Evolutionary conservation across 2,113 vertebrate genomes (phyloP).

Genomic region (Psettodes erumei): DNA sequence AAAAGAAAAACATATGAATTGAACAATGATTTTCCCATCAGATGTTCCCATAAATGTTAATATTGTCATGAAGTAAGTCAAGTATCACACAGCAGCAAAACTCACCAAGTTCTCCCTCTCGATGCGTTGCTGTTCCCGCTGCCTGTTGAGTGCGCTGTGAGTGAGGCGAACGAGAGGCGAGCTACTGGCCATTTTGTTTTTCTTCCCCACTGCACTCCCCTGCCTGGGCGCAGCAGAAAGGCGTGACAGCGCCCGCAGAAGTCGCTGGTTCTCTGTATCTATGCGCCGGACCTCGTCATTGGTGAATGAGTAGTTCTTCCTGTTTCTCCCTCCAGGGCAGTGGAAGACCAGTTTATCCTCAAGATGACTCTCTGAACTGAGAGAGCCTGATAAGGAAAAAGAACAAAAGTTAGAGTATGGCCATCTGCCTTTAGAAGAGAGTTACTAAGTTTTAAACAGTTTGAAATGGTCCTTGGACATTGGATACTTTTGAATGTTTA

Average conservation of each 20-base stretch:
- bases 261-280: slow-evolving; percentile 92
- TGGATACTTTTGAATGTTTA: neutral
- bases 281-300: slow-evolving; percentile 90
- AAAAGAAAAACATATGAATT: neutral
- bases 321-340: slow-evolving; percentile 69
- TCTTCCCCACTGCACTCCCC: slow-evolving; percentile 54
- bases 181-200: slow-evolving; percentile 24
- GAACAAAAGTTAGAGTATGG: neutral
- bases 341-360: slow-evolving; percentile 63
- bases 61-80: neutral
- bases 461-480: no score
- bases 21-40: neutral
- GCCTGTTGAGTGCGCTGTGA: slow-evolving; percentile 91
- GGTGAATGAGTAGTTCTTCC: slow-evolving; percentile 93
- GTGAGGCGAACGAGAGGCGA: slow-evolving; percentile 74
- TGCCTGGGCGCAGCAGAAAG: slow-evolving; percentile 79
- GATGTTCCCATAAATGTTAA: neutral
- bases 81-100: neutral
- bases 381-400: slow-evolving; percentile 81
- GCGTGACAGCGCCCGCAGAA: slow-evolving; percentile 88
- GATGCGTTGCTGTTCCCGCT: slow-evolving; percentile 91
- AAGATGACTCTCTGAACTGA: slow-evolving; percentile 81
- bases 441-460: neutral
- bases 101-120: slow-evolving; percentile 95
- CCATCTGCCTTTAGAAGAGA: slow-evolving; percentile 1